A percentile compares a stretch with the other conserved stretches of the same genome.
Evolutionary conservation across 2,888 invertebrate genomes (phyloP).

Genomic region (Dyspetes luteomarginatus): DNA sequence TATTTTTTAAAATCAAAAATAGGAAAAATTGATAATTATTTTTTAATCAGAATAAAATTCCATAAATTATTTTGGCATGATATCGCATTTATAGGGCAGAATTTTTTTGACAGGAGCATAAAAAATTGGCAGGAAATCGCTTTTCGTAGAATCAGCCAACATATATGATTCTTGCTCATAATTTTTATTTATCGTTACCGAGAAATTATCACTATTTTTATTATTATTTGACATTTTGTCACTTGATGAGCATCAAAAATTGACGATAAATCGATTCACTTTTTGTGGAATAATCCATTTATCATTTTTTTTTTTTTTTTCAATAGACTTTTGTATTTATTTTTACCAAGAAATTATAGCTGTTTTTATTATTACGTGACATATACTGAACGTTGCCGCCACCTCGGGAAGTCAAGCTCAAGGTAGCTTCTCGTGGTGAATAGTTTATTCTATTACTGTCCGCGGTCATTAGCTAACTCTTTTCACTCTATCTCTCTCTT

Average conservation of each 20-base stretch:
- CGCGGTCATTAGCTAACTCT: too few relatives aligned
- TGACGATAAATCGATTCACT: not conserved
- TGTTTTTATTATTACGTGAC: slow-evolving; percentile 41
- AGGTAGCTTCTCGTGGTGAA: slow-evolving; percentile 49
- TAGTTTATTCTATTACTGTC: slow-evolving; percentile 60
- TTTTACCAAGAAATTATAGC: not conserved
- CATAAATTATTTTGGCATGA: not conserved
- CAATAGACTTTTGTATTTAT: not conserved
- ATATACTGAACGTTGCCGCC: slow-evolving; percentile 24
- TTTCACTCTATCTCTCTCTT: too few relatives aligned
- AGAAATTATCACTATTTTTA: not conserved
- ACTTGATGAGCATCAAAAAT: not conserved
- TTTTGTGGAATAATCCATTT: not conserved
- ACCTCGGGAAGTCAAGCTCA: slow-evolving; percentile 61
- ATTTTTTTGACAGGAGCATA: not conserved
- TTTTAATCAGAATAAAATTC: too few relatives aligned
- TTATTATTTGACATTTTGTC: not conserved
- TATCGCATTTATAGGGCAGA: too few relatives aligned
- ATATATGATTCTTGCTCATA: too few relatives aligned
- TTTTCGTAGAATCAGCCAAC: too few relatives aligned
- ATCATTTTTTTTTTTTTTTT: slow-evolving; percentile 2
- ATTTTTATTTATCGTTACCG: too few relatives aligned
- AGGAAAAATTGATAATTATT: too few relatives aligned
- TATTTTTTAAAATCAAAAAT: too few relatives aligned
- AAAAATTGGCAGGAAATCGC: too few relatives aligned